phyloP scores from a whole-genome alignment of 1,140 invertebrate genomes.

The Phenacoccus solenopsis region DNA sequence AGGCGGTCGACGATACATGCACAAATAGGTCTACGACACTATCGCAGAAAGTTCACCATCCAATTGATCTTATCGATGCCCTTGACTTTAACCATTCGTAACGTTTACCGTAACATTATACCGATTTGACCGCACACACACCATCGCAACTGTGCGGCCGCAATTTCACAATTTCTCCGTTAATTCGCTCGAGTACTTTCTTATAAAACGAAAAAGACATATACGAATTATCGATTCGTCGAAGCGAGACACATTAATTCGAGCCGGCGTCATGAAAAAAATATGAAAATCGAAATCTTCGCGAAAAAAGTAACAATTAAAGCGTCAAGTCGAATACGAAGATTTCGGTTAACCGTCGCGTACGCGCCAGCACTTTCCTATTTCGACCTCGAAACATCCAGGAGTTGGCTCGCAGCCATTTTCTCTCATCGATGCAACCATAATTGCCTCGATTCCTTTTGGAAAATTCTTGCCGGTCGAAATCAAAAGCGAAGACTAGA shows the following conservation, averaged over 20 bases:
- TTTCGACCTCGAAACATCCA: too few species aligned
- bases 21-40: background rate
- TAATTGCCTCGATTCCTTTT: too few species aligned
- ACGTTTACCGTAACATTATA: background rate
- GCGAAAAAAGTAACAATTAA: background rate
- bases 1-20: background rate
- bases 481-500: too few species aligned
- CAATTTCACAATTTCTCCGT: background rate
- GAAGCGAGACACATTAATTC: background rate
- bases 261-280: background rate
- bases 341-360: too few species aligned
- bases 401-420: too few species aligned
- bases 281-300: slow-evolving; percentile 2
- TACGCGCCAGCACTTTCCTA: too few species aligned
- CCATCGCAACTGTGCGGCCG: too few species aligned
- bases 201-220: too few species aligned
- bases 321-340: background rate
- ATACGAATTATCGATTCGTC: background rate
- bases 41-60: too few species aligned
- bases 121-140: background rate
- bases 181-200: background rate
- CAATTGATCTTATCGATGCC: background rate
- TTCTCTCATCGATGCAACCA: too few species aligned
- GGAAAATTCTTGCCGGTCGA: too few species aligned
- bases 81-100: background rate